phyloP scores from a whole-genome alignment of 2,888 invertebrate species.

The Theretra japonica region DNA sequence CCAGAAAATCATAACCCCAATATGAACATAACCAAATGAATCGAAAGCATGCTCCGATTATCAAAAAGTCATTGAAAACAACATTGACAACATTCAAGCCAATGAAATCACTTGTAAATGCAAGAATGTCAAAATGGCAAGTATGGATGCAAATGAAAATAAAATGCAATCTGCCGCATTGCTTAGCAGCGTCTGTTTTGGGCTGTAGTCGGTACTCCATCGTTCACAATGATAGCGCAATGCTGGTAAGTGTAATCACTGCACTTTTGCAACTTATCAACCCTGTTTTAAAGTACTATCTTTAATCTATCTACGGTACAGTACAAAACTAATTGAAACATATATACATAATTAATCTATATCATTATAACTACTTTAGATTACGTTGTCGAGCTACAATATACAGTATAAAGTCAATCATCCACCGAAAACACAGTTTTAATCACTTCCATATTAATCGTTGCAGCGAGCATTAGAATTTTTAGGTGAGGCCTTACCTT shows the following conservation, averaged over 20 bases:
- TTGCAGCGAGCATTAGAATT: neutral
- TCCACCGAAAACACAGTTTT: neutral
- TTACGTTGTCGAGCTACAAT: neutral
- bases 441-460: neutral
- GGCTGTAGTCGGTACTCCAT: neutral
- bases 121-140: neutral
- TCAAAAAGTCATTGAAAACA: too few relatives aligned
- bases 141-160: too few relatives aligned
- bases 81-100: too few relatives aligned
- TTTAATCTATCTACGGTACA: neutral
- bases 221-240: too few relatives aligned
- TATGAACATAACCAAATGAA: too few relatives aligned
- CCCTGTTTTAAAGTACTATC: neutral
- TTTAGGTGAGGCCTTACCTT: neutral
- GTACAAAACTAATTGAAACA: neutral
- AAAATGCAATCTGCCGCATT: neutral
- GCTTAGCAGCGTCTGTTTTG: neutral
- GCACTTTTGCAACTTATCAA: neutral
- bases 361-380: neutral
- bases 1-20: too few relatives aligned
- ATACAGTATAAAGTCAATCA: neutral
- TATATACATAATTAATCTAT: neutral
- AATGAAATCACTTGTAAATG: neutral
- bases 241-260: neutral
- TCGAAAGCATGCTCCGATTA: too few relatives aligned